Percentiles rank a stretch among this genome's conserved stretches.
Evolutionary conservation across 2,888 invertebrate genomes (phyloP).

Genomic region (Protonemura montana): DNA sequence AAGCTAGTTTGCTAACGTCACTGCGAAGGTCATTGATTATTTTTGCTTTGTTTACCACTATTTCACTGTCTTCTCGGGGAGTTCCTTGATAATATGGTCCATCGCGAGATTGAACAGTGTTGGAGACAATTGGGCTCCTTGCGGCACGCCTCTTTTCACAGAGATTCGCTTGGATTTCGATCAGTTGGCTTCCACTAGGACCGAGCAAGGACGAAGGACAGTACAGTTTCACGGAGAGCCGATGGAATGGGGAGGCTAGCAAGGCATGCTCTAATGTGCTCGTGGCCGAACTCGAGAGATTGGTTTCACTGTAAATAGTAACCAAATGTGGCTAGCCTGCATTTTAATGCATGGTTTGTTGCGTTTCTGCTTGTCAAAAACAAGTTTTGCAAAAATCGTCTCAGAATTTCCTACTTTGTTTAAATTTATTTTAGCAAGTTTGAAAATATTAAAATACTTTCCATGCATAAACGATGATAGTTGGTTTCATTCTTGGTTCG

Average conservation of each 20-base stretch:
- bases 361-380: no score
- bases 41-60: slow-evolving; percentile 21
- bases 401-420: no score
- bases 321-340: no score
- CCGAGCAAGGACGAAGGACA: neutral
- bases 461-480: no score
- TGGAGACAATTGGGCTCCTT: slow-evolving; percentile 1
- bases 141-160: slow-evolving; percentile 9
- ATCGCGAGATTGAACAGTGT: slow-evolving; percentile 33
- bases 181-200: slow-evolving; percentile 14
- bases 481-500: no score
- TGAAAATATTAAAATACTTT: no score
- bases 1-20: neutral
- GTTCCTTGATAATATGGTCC: slow-evolving; percentile 16
- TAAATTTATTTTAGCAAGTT: no score
- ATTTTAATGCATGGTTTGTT: no score
- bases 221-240: slow-evolving; percentile 8
- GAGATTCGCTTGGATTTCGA: neutral
- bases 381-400: no score
- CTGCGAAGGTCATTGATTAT: slow-evolving; percentile 17
- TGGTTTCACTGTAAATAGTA: no score
- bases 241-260: neutral
- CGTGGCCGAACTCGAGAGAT: no score
- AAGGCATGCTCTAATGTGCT: neutral
- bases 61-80: slow-evolving; percentile 17